A percentile compares a stretch with the other conserved stretches of the same genome.
Conservation (phyloP, 2,113 vertebrate species). For the Pandion haliaetus region DNA sequence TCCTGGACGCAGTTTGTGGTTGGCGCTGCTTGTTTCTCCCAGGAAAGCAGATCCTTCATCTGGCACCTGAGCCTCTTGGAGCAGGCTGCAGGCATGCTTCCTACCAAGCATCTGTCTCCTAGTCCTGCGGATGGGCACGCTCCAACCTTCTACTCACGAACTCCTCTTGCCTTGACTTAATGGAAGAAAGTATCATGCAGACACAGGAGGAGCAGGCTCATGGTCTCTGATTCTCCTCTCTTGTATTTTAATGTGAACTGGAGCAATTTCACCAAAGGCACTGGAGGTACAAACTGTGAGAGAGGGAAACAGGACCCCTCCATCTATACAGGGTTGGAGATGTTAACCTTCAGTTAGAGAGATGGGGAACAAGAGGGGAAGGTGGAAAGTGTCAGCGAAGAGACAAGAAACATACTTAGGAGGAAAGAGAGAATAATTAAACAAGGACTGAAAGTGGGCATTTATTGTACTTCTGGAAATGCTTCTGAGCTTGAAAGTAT, state of each 20-base stretch:
- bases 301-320: background rate
- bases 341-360: background rate
- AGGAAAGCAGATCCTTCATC: background rate
- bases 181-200: background rate
- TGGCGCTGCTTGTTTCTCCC: background rate
- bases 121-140: background rate
- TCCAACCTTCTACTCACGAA: background rate
- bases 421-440: background rate
- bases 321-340: background rate
- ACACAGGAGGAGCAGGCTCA: background rate
- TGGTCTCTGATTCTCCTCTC: background rate
- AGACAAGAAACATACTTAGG: background rate
- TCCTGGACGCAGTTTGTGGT: background rate
- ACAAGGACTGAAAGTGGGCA: background rate
- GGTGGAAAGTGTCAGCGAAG: background rate
- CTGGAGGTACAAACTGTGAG: background rate
- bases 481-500: background rate
- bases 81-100: background rate
- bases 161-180: background rate
- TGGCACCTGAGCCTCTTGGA: background rate
- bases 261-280: background rate
- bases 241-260: background rate
- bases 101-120: slow-evolving; percentile 29
- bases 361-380: background rate
- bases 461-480: background rate